Base-by-base conservation (phyloP, 2,797 vertebrate genomes). In the Diceros bicornis region DNA sequence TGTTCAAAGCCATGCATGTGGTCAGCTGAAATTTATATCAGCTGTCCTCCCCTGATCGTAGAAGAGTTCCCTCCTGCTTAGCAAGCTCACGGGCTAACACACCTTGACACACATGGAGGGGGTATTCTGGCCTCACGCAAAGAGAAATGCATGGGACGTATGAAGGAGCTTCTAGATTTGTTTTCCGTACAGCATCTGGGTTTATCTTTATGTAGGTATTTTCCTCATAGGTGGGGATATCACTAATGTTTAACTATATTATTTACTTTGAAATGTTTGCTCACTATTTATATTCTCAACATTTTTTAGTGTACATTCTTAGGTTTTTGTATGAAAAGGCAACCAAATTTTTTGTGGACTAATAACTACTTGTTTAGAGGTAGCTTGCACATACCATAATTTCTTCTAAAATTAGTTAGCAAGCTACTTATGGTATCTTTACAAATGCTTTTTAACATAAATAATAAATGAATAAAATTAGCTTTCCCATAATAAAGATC, bases 11-110 rank as follows among this genome's bases (percentile, higher is more conserved):
- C 1, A 0, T n/a, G 68, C 14, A 0, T 88, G 34, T 29, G 91
- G 96, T 95, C 83, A 1, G 81, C 59, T 81, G 79, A 41, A 87
- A 64, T 96, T 64, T 84, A 17, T 83, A 92, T 96, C 95, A 91
- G 32, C 69, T 81, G 83, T 34, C 87, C 41, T 93, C 37, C 61
- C 29, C 50, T 55, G 89, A 52, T 55, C 50, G 69, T 17, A 89
- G 96, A 89, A 32, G 29, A 61, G 37, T 29, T 82, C 83, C 34
- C 62, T 95, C 37, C 79, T 57, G 34, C 52, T 93, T 62, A 75
- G 86, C 83, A 47, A 75, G 91, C 66, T 68, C 59, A 32, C 1
- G 37, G 64, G 57, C 84, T 82, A 59, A 92, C 34, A 27, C 1
- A 62, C 87, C 94, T 93, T 81, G 95, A 95, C 87, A 52, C 50